Conservation (phyloP, 2,113 vertebrate species). For the Dryoscopus gambensis region DNA sequence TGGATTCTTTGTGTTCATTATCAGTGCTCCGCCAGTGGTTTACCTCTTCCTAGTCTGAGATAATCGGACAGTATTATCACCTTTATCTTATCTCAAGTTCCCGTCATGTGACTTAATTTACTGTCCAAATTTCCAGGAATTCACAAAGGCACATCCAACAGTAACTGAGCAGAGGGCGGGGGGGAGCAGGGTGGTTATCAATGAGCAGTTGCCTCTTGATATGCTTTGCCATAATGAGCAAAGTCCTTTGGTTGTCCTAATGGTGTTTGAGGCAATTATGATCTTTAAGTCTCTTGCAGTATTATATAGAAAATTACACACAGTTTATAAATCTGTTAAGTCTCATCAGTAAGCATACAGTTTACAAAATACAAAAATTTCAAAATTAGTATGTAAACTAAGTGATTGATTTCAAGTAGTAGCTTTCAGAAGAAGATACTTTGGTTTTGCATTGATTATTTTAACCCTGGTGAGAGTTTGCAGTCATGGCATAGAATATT, state of each 20-base stretch:
- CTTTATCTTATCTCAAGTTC: background rate
- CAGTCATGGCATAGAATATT: background rate
- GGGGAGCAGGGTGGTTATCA: background rate
- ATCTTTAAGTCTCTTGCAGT: background rate
- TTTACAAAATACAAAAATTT: background rate
- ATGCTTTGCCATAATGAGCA: background rate
- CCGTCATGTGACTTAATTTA: background rate
- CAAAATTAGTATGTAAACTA: background rate
- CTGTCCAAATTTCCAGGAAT: background rate
- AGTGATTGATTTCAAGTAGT: background rate
- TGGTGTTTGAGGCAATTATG: accelerated
- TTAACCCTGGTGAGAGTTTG: background rate
- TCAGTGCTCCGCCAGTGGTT: background rate
- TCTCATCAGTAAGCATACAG: background rate
- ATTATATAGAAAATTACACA: background rate
- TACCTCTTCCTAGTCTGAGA: background rate
- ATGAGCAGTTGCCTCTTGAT: background rate
- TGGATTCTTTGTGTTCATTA: background rate
- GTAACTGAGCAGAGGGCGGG: too few species aligned
- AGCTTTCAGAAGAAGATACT: background rate
- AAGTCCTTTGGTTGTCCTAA: background rate
- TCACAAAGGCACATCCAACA: background rate
- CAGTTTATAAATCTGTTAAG: background rate
- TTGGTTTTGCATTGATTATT: background rate
- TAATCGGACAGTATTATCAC: background rate